These are phyloP conservation scores for Trachemys scripta DNA, from an alignment of 2,113 vertebrate genomes.

Conservation along the genomic window DNA sequence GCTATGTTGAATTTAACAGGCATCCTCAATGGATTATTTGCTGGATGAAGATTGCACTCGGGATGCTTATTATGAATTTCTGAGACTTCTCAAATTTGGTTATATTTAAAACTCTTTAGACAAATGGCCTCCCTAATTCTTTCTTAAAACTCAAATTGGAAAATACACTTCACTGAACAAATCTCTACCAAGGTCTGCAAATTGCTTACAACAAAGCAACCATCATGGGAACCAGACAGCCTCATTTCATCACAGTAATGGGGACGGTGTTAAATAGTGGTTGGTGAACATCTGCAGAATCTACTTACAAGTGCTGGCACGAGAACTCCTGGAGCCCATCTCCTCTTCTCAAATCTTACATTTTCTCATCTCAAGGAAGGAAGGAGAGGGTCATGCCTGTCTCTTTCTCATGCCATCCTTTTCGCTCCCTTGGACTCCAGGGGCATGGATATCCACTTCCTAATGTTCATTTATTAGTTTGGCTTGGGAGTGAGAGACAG, in stretches of 20 bases:
- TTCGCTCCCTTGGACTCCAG: not conserved
- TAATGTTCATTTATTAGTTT: not conserved
- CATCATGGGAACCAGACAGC: not conserved
- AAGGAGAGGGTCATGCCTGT: not conserved
- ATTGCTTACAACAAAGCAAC: not conserved
- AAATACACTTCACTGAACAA: constrained; percentile 16
- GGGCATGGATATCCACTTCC: not conserved
- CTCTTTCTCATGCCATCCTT: not conserved
- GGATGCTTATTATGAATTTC: not conserved
- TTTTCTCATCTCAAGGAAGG: not conserved
- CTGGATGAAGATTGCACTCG: not conserved
- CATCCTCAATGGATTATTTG: not conserved
- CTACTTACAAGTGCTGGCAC: not conserved
- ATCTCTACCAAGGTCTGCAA: not conserved
- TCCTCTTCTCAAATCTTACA: not conserved
- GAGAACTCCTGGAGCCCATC: not conserved
- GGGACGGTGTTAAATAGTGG: not conserved
- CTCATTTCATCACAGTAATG: not conserved
- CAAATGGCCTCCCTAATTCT: constrained; percentile 33
- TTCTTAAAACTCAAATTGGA: constrained; percentile 10
- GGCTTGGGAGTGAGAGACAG: not conserved
- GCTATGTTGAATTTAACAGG: not conserved
- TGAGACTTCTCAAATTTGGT: constrained; percentile 17
- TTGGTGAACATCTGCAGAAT: not conserved
- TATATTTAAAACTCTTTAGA: constrained; percentile 11